Evolutionary conservation across 1,140 invertebrate genomes (phyloP).

Genomic region (Macrobrachium rosenbergii): DNA sequence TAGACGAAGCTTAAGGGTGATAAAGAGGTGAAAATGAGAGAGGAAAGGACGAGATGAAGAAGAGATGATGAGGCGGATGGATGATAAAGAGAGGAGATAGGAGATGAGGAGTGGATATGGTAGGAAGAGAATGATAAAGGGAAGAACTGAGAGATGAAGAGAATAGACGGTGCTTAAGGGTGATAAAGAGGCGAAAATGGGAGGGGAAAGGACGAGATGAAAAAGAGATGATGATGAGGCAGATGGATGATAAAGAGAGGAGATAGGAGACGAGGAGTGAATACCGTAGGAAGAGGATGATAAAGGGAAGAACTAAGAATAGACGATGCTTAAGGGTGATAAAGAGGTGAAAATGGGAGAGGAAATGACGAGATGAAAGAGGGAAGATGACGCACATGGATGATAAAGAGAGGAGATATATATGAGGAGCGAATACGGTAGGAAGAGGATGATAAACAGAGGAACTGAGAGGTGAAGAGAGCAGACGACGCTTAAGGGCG

Average conservation of each 20-base stretch:
- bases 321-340: too few relatives aligned
- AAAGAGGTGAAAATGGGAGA: not conserved
- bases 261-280: not conserved
- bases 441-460: not conserved
- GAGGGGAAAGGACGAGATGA: not conserved
- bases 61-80: not conserved
- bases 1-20: too few relatives aligned
- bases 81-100: not conserved
- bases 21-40: not conserved
- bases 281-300: not conserved
- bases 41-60: not conserved
- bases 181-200: not conserved
- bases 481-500: too few relatives aligned
- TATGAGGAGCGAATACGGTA: not conserved
- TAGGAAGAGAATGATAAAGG: not conserved
- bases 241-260: not conserved
- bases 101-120: not conserved
- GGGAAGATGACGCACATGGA: not conserved
- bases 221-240: not conserved
- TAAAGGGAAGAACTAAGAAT: too few relatives aligned
- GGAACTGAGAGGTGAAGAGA: not conserved
- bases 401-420: not conserved
- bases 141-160: not conserved
- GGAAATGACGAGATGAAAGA: not conserved
- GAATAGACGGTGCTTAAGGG: too few relatives aligned